Conservation (phyloP, 2,888 invertebrate genomes). For the Aplocera efformata region DNA sequence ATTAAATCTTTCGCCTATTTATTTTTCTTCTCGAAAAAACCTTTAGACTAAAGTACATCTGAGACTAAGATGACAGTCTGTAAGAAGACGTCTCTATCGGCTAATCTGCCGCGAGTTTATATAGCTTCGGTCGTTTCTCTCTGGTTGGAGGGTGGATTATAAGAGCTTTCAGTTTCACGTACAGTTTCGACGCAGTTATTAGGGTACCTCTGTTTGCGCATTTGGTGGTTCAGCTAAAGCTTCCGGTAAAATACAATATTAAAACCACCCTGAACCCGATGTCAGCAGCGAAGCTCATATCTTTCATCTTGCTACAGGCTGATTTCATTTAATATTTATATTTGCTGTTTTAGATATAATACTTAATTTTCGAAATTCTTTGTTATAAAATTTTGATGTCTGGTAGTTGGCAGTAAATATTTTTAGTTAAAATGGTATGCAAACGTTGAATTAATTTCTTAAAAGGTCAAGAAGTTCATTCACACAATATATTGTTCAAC, state of each 20-base stretch:
- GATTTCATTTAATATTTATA: slow-evolving; percentile 10
- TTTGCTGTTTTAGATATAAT: slow-evolving; percentile 4
- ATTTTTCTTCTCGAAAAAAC: slow-evolving; percentile 61
- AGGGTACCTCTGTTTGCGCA: slow-evolving; percentile 70
- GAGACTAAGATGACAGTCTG: slow-evolving; percentile 57
- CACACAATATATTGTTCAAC: too few species aligned
- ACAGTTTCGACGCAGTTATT: slow-evolving; percentile 63
- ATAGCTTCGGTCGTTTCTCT: slow-evolving; percentile 50
- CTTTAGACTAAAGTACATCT: slow-evolving; percentile 57
- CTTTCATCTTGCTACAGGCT: slow-evolving; percentile 19
- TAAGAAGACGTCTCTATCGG: slow-evolving; percentile 54
- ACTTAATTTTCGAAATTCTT: background rate
- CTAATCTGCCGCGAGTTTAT: slow-evolving; percentile 63
- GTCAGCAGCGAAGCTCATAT: slow-evolving; percentile 37
- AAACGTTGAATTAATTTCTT: too few species aligned
- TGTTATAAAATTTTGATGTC: too few species aligned
- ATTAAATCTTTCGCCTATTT: slow-evolving; percentile 71
- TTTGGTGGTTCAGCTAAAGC: slow-evolving; percentile 61
- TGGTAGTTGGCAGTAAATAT: too few species aligned
- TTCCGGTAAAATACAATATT: slow-evolving; percentile 72
- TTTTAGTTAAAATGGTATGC: too few species aligned
- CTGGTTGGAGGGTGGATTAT: slow-evolving; percentile 56
- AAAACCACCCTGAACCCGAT: slow-evolving; percentile 53
- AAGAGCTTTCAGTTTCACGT: slow-evolving; percentile 57
- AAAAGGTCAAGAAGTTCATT: too few species aligned